A percentile compares a stretch with the other conserved stretches of the same genome.
phyloP scores from a whole-genome alignment of 1,140 invertebrate species.

The Cardiocondyla obscurior region DNA sequence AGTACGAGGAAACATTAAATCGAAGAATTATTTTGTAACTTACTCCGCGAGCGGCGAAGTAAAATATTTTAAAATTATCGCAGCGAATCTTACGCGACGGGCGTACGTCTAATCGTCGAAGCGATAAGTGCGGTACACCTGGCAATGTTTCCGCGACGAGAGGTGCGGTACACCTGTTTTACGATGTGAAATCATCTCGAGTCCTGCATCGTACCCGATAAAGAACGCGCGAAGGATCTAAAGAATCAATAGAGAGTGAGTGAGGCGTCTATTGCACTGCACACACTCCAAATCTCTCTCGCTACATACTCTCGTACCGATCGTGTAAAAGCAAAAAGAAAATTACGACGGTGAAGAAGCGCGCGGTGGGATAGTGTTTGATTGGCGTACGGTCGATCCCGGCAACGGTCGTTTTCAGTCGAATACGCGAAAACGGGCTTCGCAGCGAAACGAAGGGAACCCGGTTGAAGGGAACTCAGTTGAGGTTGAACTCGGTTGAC shows the following conservation, averaged over 20 bases:
- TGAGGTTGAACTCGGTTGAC: conserved; percentile 77
- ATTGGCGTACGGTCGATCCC: conserved; percentile 39
- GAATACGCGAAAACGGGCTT: conserved; percentile 51
- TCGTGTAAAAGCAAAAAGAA: not conserved
- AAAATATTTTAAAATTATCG: not conserved
- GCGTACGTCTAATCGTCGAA: conserved; percentile 24
- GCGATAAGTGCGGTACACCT: conserved; percentile 44
- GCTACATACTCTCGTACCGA: not conserved
- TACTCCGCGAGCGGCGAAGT: not conserved
- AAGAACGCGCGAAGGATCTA: conserved; percentile 13
- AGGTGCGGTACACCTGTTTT: conserved; percentile 73
- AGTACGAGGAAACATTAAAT: not conserved
- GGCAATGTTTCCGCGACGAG: conserved; percentile 20
- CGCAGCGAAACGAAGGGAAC: conserved; percentile 52
- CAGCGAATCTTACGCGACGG: conserved; percentile 4
- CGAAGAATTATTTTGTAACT: not conserved
- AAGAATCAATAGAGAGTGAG: conserved; percentile 7
- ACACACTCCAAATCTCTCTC: not conserved
- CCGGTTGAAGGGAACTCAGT: conserved; percentile 62
- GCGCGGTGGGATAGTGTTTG: conserved; percentile 2
- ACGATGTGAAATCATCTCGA: conserved; percentile 41
- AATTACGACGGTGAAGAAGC: conserved; percentile 14
- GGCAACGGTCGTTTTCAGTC: conserved; percentile 57
- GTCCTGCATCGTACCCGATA: not conserved
- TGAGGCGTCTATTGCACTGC: not conserved